Conservation (phyloP, 2,113 vertebrate genomes). For the Corythaeola cristata region DNA sequence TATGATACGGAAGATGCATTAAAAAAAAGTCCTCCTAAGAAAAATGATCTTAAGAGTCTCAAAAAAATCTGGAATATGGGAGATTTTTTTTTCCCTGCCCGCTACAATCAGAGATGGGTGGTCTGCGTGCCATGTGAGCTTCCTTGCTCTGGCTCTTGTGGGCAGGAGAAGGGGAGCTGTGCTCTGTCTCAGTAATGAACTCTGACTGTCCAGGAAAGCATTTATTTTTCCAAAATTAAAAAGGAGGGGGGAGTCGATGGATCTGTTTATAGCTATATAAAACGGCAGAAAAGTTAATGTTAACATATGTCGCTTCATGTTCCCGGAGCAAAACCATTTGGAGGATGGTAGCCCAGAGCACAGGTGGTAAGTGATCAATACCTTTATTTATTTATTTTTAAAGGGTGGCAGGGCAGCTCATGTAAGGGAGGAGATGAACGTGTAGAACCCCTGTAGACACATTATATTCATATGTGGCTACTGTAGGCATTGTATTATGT, state of each 20-base stretch:
- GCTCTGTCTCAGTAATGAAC: constrained; percentile 55
- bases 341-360: not conserved
- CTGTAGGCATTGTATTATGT: not conserved
- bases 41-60: not conserved
- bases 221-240: constrained; percentile 62
- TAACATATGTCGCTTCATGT: constrained; percentile 8
- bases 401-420: not conserved
- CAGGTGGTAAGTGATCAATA: not conserved
- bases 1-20: not conserved
- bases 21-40: not conserved
- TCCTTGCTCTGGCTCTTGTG: not conserved
- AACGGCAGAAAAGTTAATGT: constrained; percentile 28
- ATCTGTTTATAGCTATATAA: constrained; percentile 26
- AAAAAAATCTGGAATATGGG: not conserved
- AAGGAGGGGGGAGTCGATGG: not conserved
- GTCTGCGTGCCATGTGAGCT: not conserved
- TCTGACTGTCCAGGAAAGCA: constrained; percentile 65
- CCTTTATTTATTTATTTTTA: not conserved
- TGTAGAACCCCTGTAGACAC: not conserved
- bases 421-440: not conserved
- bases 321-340: not conserved
- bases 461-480: accelerated
- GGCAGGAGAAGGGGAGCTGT: constrained; percentile 29
- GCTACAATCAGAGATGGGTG: not conserved
- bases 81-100: not conserved